Percentiles rank a stretch among this genome's conserved stretches.
These are phyloP conservation scores for Hestina assimilis DNA, from an alignment of 1,140 invertebrate species.

Conservation along the genomic window DNA sequence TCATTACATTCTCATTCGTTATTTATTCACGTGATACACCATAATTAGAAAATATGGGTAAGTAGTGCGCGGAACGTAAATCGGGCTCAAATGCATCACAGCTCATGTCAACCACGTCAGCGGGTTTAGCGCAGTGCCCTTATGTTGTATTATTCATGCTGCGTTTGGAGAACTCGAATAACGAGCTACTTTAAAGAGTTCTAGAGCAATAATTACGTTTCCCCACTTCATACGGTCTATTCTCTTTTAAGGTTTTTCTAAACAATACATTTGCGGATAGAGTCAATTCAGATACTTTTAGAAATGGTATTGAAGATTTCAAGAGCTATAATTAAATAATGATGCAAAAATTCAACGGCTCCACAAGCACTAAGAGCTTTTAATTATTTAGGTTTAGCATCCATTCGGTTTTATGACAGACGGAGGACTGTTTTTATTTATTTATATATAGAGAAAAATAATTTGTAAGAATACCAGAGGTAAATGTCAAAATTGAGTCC, in stretches of 20 bases:
- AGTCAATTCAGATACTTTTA: too few species aligned
- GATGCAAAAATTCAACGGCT: neutral
- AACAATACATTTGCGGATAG: neutral
- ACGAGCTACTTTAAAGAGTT: slow-evolving; percentile 26
- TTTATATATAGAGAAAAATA: too few species aligned
- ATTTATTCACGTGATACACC: neutral
- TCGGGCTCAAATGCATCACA: slow-evolving; percentile 18
- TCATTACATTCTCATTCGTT: too few species aligned
- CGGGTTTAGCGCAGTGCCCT: slow-evolving; percentile 27
- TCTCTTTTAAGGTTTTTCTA: slow-evolving; percentile 19
- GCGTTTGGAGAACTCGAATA: slow-evolving; percentile 24
- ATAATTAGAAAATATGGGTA: slow-evolving; percentile 20
- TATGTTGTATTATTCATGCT: slow-evolving; percentile 31
- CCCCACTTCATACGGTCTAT: slow-evolving; percentile 10
- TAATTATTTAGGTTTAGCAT: neutral
- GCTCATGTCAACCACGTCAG: slow-evolving; percentile 26
- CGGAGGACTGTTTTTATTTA: too few species aligned
- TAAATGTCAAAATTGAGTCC: too few species aligned
- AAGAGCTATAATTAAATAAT: too few species aligned
- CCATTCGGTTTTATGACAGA: too few species aligned
- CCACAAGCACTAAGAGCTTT: neutral
- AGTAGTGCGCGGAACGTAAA: slow-evolving; percentile 14
- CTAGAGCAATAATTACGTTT: slow-evolving; percentile 26
- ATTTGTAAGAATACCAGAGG: too few species aligned
- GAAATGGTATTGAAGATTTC: too few species aligned